Conservation (phyloP, 2,113 vertebrate species). For the Myxocyprinus asiaticus region DNA sequence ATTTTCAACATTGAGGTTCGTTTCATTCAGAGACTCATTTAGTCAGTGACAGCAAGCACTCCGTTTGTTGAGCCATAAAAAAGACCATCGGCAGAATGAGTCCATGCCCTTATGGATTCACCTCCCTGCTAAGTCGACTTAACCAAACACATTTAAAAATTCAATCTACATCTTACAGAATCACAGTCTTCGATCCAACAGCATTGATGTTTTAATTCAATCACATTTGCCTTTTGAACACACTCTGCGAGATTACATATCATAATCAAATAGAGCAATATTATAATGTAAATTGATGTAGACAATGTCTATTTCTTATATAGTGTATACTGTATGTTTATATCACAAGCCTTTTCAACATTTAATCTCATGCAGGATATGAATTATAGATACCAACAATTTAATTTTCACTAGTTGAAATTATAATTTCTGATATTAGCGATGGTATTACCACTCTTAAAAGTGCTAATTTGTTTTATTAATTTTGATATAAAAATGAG, state of each 20-base stretch:
- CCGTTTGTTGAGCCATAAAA: slow-evolving; percentile 27
- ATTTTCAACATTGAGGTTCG: neutral
- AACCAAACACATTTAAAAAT: slow-evolving; percentile 39
- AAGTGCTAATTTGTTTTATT: too few relatives aligned
- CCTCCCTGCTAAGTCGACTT: slow-evolving; percentile 28
- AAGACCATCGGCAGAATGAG: slow-evolving; percentile 46
- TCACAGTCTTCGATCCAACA: slow-evolving; percentile 15
- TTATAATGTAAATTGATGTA: neutral
- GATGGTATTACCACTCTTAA: too few relatives aligned
- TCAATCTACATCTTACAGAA: slow-evolving; percentile 38
- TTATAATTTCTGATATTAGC: too few relatives aligned
- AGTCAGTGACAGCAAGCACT: neutral
- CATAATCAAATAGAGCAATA: neutral
- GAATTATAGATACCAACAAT: too few relatives aligned
- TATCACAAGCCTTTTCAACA: too few relatives aligned
- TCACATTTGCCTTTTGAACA: slow-evolving; percentile 19
- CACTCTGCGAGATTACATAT: slow-evolving; percentile 15
- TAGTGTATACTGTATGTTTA: too few relatives aligned
- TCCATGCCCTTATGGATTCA: slow-evolving; percentile 33
- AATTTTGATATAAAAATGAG: too few relatives aligned
- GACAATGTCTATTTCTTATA: too few relatives aligned
- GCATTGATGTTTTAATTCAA: slow-evolving; percentile 36
- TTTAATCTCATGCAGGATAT: too few relatives aligned
- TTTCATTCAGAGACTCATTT: neutral
- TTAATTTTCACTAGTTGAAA: too few relatives aligned